Percentiles rank a stretch among this genome's conserved stretches.
Conservation (phyloP, 1,140 invertebrate species). For the Leguminivora glycinivorella region DNA sequence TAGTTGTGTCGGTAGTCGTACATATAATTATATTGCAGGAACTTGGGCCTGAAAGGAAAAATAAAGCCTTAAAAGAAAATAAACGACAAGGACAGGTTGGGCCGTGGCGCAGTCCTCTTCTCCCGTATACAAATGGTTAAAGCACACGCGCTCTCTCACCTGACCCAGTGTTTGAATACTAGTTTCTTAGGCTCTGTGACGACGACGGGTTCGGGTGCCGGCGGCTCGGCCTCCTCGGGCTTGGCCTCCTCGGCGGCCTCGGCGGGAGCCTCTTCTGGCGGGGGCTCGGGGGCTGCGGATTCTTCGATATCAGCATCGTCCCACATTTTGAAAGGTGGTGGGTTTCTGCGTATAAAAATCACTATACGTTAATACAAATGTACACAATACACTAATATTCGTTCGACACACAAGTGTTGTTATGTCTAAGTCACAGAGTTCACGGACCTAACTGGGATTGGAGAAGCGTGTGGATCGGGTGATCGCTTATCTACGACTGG, state of each 20-base stretch:
- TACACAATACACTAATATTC: conserved; percentile 37
- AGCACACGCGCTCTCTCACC: conserved; percentile 60
- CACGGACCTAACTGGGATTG: conserved; percentile 62
- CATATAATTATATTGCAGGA: conserved; percentile 89
- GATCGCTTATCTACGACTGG: conserved; percentile 70
- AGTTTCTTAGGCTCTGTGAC: conserved; percentile 78
- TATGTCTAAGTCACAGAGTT: conserved; percentile 39
- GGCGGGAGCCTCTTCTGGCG: conserved; percentile 43
- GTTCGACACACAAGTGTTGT: conserved; percentile 34
- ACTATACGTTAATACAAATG: conserved; percentile 38
- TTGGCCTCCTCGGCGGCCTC: conserved; percentile 51
- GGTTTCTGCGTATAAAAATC: conserved; percentile 64
- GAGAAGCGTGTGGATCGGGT: conserved; percentile 68
- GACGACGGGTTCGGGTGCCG: conserved; percentile 75
- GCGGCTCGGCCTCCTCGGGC: conserved; percentile 59
- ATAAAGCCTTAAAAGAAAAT: background rate
- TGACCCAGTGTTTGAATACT: conserved; percentile 86
- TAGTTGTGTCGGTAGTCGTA: conserved; percentile 91
- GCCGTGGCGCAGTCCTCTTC: background rate
- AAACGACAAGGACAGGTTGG: background rate
- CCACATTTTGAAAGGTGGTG: conserved; percentile 63
- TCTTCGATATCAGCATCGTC: conserved; percentile 69
- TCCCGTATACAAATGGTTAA: background rate
- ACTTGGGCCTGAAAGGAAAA: conserved; percentile 82
- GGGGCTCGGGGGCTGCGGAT: conserved; percentile 46